Evolutionary conservation across 2,797 vertebrate species (phyloP), one percentile per base, ranked within the genome.

Genomic region (Chiroxiphia lanceolata): DNA sequence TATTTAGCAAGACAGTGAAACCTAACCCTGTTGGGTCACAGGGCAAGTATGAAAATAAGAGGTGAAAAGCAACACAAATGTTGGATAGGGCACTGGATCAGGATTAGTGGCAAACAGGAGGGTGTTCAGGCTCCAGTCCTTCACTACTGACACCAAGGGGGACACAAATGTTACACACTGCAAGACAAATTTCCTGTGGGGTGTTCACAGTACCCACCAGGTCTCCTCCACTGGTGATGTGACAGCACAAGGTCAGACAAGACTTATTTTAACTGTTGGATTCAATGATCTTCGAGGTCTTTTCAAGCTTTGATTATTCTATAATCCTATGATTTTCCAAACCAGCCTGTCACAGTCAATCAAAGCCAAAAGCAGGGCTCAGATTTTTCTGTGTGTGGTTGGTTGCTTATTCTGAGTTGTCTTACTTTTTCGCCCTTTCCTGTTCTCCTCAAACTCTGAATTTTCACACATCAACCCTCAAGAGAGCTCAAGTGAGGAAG

Each of bases 81-180:
- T 33, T 15, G 48, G 4, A 29, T 57, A 29, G 29, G 68, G 50
- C 25, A 8, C 44, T 33, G 47, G 25, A 33, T 40, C 56, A 48
- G 26, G 47, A 26, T 27, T 59, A n/a, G 89, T 7, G 31, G 27
- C 34, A 25, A 25, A 60, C 23, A 17, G 4, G 11, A 45, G 6
- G 8, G 5, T 10, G 20, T 20, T 42, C n/a, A 65, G 47, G 33
- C 42, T 87, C 38, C 7, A 16, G 29, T 10, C 27, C 27, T 38
- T 63, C 34, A 29, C 10, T 40, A 0, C 33, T 42, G 38, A 14
- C 60, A 17, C 14, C 0, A 0, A 59, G 61, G n/a, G 81, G 75
- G 16, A 40, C 45, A 42, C 8, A 67, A 26, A 67, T 2, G 2
- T 40, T 48, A 53, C 0, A 1, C 0, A 0, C 31, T 29, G 16